Conservation (phyloP, 2,113 vertebrate species). For the Capricornis sumatraensis region DNA sequence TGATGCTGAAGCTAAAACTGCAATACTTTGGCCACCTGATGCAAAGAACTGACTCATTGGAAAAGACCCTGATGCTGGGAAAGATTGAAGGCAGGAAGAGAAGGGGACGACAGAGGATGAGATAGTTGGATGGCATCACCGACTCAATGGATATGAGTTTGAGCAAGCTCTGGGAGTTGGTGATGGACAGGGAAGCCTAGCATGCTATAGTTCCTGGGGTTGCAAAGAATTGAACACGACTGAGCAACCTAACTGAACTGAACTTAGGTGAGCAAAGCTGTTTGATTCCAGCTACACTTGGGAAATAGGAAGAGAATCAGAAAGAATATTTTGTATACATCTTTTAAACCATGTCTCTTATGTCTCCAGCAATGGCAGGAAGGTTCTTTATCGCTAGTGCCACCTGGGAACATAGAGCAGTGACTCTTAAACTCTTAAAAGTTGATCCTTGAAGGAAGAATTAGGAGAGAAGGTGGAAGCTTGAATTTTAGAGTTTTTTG, state of each 20-base stretch:
- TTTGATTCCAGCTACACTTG: not conserved
- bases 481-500: not conserved
- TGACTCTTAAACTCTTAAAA: not conserved
- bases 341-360: not conserved
- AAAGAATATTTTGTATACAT: not conserved
- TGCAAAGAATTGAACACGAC: rapidly evolving
- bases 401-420: not conserved
- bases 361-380: not conserved
- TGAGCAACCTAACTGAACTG: not conserved
- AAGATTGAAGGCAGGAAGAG: not conserved
- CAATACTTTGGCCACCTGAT: not conserved
- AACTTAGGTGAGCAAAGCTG: not conserved
- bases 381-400: not conserved
- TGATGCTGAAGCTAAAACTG: not conserved
- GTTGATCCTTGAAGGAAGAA: not conserved
- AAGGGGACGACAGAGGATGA: not conserved
- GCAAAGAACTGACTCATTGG: not conserved
- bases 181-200: not conserved
- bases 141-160: not conserved
- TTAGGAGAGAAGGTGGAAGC: not conserved
- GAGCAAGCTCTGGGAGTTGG: not conserved
- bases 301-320: not conserved
- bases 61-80: not conserved
- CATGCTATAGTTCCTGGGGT: not conserved
- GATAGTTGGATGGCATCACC: not conserved